Conservation (phyloP, 2,113 vertebrate genomes). For the Psittacula cyanocephala region DNA sequence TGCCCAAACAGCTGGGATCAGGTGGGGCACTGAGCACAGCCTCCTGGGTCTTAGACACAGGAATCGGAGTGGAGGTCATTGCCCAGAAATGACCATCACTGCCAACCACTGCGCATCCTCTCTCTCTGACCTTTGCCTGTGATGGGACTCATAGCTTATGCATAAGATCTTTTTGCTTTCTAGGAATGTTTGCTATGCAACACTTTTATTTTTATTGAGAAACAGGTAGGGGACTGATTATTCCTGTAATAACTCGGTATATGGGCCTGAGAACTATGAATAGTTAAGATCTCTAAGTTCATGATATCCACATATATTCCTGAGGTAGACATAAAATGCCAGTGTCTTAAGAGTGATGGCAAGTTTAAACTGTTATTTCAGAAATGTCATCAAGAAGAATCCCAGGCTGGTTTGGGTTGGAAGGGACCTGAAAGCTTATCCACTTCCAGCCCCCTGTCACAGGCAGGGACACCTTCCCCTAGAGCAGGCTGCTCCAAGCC, state of each 20-base stretch:
- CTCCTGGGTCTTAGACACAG: fast-evolving
- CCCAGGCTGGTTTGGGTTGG: neutral
- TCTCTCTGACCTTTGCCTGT: fast-evolving
- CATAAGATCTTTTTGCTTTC: neutral
- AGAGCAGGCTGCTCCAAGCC: neutral
- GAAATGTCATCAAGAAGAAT: neutral
- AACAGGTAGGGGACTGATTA: neutral
- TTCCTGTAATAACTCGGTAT: neutral
- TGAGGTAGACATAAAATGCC: neutral
- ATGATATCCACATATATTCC: neutral
- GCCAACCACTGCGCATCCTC: fast-evolving
- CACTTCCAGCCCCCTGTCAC: neutral
- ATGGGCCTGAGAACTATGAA: neutral
- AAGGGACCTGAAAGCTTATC: neutral
- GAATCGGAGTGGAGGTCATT: neutral
- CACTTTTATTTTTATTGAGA: neutral
- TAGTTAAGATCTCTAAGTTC: neutral
- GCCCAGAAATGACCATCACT: neutral
- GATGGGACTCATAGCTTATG: neutral
- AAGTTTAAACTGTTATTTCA: neutral
- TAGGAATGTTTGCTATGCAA: neutral
- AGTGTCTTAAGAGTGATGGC: neutral
- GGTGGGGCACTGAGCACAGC: neutral
- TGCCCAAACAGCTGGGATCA: neutral
- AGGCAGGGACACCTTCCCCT: neutral